phyloP scores from a whole-genome alignment of 2,888 invertebrate species.

The Napeogenes inachia region DNA sequence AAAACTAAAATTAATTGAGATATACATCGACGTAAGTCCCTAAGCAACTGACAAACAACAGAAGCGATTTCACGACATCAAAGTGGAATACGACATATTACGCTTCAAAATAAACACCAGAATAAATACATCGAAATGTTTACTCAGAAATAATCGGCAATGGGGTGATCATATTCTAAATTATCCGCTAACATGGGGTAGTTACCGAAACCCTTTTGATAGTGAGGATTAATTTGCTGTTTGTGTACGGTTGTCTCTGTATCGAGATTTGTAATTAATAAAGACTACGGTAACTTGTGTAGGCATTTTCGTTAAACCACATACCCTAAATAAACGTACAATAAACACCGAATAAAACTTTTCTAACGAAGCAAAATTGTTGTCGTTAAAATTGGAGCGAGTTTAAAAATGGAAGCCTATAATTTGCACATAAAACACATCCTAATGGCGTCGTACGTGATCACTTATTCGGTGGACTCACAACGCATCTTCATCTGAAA shows the following conservation, averaged over 20 bases:
- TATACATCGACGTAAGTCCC: constrained; percentile 69
- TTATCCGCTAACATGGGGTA: constrained; percentile 70
- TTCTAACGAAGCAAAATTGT: constrained; percentile 67
- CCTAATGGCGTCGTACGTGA: constrained; percentile 74
- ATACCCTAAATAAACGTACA: constrained; percentile 7
- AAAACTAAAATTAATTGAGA: constrained; percentile 68
- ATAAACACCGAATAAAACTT: constrained; percentile 47
- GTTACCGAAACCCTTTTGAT: constrained; percentile 66
- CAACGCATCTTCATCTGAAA: constrained; percentile 74
- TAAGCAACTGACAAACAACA: constrained; percentile 72
- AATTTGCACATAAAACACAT: constrained; percentile 77
- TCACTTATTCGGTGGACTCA: constrained; percentile 70
- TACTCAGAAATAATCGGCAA: constrained; percentile 70
- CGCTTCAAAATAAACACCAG: constrained; percentile 76
- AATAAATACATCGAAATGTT: constrained; percentile 76
- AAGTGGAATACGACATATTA: constrained; percentile 78
- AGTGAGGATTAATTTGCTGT: constrained; percentile 67
- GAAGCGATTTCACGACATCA: constrained; percentile 77
- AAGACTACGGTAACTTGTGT: constrained; percentile 24
- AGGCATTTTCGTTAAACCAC: constrained; percentile 11
- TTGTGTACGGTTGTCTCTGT: constrained; percentile 53
- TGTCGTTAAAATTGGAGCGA: constrained; percentile 56
- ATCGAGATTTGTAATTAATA: constrained; percentile 62
- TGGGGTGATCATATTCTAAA: constrained; percentile 73
- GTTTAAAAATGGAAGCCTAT: constrained; percentile 73